Percentiles rank a stretch among this genome's conserved stretches.
Evolutionary conservation across 2,113 vertebrate genomes (phyloP).

Genomic region (Eulemur rufifrons): DNA sequence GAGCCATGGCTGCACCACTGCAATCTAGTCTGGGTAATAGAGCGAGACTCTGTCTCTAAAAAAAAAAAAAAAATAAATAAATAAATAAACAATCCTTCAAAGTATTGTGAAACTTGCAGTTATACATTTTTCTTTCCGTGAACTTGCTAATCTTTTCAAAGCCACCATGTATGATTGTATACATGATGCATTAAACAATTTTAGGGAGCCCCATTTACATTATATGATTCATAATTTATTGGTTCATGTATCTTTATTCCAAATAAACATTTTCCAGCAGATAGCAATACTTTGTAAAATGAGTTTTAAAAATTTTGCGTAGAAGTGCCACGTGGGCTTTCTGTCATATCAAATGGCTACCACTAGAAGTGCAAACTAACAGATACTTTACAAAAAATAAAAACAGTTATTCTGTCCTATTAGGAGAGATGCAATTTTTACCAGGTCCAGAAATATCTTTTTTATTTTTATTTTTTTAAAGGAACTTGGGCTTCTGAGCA

Average conservation of each 20-base stretch:
- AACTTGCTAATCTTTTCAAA: background rate
- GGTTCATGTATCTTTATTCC: background rate
- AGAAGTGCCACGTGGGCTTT: background rate
- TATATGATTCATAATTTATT: background rate
- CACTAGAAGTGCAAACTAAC: background rate
- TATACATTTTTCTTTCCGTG: background rate
- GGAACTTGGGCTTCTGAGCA: background rate
- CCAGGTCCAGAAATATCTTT: background rate
- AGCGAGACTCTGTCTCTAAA: too few relatives aligned
- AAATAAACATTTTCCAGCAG: background rate
- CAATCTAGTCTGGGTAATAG: too few relatives aligned
- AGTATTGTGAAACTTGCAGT: background rate
- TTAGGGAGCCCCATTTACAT: background rate
- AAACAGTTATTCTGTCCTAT: background rate
- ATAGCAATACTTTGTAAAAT: background rate
- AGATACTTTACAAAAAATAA: background rate
- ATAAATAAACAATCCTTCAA: background rate
- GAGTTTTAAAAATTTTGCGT: background rate
- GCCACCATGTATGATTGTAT: fast-evolving
- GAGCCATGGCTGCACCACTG: too few relatives aligned
- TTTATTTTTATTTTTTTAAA: background rate
- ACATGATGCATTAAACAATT: background rate
- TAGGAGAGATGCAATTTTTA: background rate
- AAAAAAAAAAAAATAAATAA: too few relatives aligned
- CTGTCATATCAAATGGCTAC: background rate